Evolutionary conservation across 2,888 invertebrate genomes (phyloP), one percentile per base, ranked within the genome.

Genomic region (Axea sp.): DNA sequence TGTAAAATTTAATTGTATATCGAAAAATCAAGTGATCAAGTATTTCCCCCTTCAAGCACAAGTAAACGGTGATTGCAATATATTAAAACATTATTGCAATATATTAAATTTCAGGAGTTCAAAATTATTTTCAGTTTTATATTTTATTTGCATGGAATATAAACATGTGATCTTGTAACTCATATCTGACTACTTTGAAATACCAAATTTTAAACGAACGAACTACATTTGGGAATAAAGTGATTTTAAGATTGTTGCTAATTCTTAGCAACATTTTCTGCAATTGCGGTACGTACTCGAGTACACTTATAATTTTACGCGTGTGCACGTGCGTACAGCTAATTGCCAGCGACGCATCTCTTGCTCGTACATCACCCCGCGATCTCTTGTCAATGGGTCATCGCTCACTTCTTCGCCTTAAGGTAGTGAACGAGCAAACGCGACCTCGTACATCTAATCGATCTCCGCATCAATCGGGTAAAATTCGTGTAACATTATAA

Each of bases 331-430:
- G 53, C 60, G 69, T 53, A 51, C 26, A 8, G 47, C 60, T 73
- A 67, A 73, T 73, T 60, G 73, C 73, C 53, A 60, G 45, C 65
- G 64, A 64, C 72, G 64, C 72, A 64, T 72, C 72, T 57, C 57
- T 35, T 11, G 72, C 72, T 72, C 72, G 65, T 73, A 60, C 65
- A 73, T 67, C 73, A 73, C 67, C 45, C 39, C 60, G 53, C 67
- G 55, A 73, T 73, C 47, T 59, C 72, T 62, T 73, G 67, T 65
- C 73, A 47, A 73, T 67, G 73, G 67, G 53, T 65, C 73, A 73
- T 73, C 73, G 73, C 73, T 67, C 73, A 73, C 60, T 73, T 73
- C 67, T 60, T 73, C 67, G 73, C 73, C 73, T 60, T 45, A 43
- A 67, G 65, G 59, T 57, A 51, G 37, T 14, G 15, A 57, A 43